phyloP scores from a whole-genome alignment of 2,888 invertebrate genomes.

The Ophion ventricosus region DNA sequence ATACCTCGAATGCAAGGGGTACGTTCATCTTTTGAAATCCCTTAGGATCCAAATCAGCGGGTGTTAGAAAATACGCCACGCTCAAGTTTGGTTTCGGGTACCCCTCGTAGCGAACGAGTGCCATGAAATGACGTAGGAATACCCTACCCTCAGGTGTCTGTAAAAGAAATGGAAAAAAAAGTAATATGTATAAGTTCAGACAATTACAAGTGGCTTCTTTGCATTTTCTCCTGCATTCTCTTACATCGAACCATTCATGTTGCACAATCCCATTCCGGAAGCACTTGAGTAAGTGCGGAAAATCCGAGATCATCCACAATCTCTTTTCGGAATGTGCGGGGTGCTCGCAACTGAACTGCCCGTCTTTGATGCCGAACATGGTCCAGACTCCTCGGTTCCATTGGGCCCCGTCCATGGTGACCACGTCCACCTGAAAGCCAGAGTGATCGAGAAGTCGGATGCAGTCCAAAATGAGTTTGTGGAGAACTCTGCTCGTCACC shows the following conservation, averaged over 20 bases:
- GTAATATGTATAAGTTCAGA: conserved; percentile 8
- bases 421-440: conserved; percentile 68
- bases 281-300: conserved; percentile 69
- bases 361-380: conserved; percentile 59
- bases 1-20: conserved; percentile 58
- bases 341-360: conserved; percentile 66
- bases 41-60: conserved; percentile 55
- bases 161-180: conserved; percentile 2
- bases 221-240: conserved; percentile 1
- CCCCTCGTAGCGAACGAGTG: conserved; percentile 50
- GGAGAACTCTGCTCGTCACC: conserved; percentile 64
- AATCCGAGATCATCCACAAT: conserved; percentile 70
- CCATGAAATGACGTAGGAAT: conserved; percentile 54
- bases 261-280: conserved; percentile 62
- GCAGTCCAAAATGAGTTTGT: conserved; percentile 69
- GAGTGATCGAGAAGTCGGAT: conserved; percentile 67
- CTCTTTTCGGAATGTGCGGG: conserved; percentile 39
- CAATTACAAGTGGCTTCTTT: conserved; percentile 19
- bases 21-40: conserved; percentile 59
- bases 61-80: conserved; percentile 58
- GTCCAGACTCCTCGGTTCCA: conserved; percentile 69
- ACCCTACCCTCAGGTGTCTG: conserved; percentile 12
- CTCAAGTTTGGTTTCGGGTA: conserved; percentile 42
- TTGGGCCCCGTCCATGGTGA: conserved; percentile 70
- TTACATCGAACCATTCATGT: conserved; percentile 62